Evolutionary conservation across 2,888 invertebrate species (phyloP).

Genomic region (Poecilobothrus nobilitatus): DNA sequence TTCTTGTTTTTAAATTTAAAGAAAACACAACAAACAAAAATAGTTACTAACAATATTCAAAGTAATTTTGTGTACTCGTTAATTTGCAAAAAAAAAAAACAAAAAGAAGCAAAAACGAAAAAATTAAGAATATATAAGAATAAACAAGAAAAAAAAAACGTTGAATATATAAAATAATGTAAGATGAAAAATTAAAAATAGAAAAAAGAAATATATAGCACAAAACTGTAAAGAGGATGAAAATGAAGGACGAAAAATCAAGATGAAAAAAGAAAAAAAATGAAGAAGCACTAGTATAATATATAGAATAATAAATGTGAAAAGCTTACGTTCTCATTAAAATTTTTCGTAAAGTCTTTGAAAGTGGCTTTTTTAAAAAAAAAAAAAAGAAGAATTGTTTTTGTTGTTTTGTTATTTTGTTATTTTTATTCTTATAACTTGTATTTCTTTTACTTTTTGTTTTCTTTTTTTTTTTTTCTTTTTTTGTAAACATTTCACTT

Average conservation of each 20-base stretch:
- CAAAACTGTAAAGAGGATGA: too few species aligned
- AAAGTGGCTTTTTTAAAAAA: not conserved
- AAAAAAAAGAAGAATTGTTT: not conserved
- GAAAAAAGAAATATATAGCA: too few species aligned
- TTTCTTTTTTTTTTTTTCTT: not conserved
- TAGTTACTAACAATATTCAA: not conserved
- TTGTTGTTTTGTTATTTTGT: not conserved
- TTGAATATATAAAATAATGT: too few species aligned
- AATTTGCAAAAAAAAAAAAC: not conserved
- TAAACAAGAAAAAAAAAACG: too few species aligned
- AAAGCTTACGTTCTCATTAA: slow-evolving; percentile 1
- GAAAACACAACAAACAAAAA: too few species aligned
- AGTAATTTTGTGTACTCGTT: not conserved
- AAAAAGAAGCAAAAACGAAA: too few species aligned
- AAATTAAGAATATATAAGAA: too few species aligned
- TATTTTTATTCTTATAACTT: not conserved
- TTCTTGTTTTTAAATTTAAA: too few species aligned
- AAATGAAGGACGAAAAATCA: too few species aligned
- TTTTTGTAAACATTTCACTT: too few species aligned
- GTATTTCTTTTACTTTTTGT: not conserved
- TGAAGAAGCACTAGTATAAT: not conserved
- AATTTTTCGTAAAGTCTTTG: not conserved
- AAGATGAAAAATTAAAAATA: too few species aligned
- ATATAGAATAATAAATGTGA: not conserved
- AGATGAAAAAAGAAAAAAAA: not conserved